Percentiles rank a stretch among this genome's conserved stretches.
Evolutionary conservation across 2,888 invertebrate species (phyloP).

Genomic region (Acronicta alni): DNA sequence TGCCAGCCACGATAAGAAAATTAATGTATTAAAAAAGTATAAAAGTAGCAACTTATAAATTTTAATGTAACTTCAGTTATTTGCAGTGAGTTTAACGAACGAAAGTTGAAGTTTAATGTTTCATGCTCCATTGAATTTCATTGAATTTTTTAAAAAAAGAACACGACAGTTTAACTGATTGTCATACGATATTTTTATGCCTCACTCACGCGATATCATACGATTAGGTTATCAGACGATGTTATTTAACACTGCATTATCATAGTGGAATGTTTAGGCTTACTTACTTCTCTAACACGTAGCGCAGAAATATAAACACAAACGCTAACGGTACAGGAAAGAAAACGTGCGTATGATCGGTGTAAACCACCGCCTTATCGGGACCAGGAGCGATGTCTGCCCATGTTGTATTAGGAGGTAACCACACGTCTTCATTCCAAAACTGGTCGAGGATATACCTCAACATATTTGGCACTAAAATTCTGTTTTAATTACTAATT

Average conservation of each 20-base stretch:
- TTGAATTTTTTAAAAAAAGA: slow-evolving; percentile 38
- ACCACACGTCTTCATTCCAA: slow-evolving; percentile 97
- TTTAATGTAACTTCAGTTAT: too few species aligned
- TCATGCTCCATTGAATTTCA: slow-evolving; percentile 33
- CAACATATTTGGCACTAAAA: slow-evolving; percentile 73
- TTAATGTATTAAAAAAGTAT: slow-evolving; percentile 6
- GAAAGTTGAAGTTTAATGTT: slow-evolving; percentile 16
- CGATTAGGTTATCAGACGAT: slow-evolving; percentile 56
- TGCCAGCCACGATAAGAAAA: slow-evolving; percentile 23
- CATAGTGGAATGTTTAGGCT: slow-evolving; percentile 29
- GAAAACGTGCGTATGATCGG: slow-evolving; percentile 94
- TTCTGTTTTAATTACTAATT: slow-evolving; percentile 36
- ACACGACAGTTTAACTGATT: slow-evolving; percentile 33
- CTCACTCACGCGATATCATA: slow-evolving; percentile 50
- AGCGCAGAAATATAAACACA: slow-evolving; percentile 93
- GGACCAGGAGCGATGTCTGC: slow-evolving; percentile 94
- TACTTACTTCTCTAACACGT: slow-evolving; percentile 95
- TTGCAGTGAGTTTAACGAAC: not conserved
- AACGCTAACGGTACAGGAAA: slow-evolving; percentile 95
- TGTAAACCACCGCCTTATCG: slow-evolving; percentile 92
- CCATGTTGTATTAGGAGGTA: slow-evolving; percentile 97
- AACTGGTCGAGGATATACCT: slow-evolving; percentile 87
- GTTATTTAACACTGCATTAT: slow-evolving; percentile 46
- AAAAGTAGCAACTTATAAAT: slow-evolving; percentile 1
- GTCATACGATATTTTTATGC: slow-evolving; percentile 26